These are phyloP conservation scores for Drosophila subsilvestris DNA, from an alignment of 2,888 invertebrate genomes.

Conservation along the genomic window DNA sequence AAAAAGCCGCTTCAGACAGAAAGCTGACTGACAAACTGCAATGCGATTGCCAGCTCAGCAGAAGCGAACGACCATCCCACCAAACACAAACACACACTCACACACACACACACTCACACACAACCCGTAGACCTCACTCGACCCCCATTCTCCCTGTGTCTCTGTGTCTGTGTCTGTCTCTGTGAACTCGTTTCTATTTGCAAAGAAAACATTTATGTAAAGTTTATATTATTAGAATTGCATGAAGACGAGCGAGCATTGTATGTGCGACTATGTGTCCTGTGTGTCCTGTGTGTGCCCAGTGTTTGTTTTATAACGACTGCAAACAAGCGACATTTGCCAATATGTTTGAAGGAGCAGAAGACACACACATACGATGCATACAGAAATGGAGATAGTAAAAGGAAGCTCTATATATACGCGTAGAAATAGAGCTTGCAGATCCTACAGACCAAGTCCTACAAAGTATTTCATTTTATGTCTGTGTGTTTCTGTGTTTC, in stretches of 20 bases:
- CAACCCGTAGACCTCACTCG: slow-evolving; percentile 2
- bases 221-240: slow-evolving; percentile 69
- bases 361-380: slow-evolving; percentile 1
- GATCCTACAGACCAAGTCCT: slow-evolving; percentile 22
- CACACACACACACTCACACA: slow-evolving; percentile 12
- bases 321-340: slow-evolving; percentile 53
- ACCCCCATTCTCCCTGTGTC: slow-evolving; percentile 3
- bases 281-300: slow-evolving; percentile 12
- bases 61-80: slow-evolving; percentile 34
- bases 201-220: slow-evolving; percentile 75
- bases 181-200: slow-evolving; percentile 55
- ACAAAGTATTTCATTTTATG: slow-evolving; percentile 13
- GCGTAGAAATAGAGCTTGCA: slow-evolving; percentile 4
- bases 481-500: slow-evolving; percentile 15
- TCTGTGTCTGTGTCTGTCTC: slow-evolving; percentile 15
- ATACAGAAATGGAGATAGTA: too few species aligned
- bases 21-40: slow-evolving; percentile 58
- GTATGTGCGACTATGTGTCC: slow-evolving; percentile 35
- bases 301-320: slow-evolving; percentile 64
- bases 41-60: slow-evolving; percentile 61
- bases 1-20: slow-evolving; percentile 27
- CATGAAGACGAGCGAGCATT: slow-evolving; percentile 49
- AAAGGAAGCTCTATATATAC: too few species aligned
- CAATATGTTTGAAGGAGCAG: slow-evolving; percentile 53
- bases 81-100: too few species aligned